A percentile compares a stretch with the other conserved stretches of the same genome.
Conservation (phyloP, 1,140 invertebrate genomes). For the Akabosia matsudoensis region DNA sequence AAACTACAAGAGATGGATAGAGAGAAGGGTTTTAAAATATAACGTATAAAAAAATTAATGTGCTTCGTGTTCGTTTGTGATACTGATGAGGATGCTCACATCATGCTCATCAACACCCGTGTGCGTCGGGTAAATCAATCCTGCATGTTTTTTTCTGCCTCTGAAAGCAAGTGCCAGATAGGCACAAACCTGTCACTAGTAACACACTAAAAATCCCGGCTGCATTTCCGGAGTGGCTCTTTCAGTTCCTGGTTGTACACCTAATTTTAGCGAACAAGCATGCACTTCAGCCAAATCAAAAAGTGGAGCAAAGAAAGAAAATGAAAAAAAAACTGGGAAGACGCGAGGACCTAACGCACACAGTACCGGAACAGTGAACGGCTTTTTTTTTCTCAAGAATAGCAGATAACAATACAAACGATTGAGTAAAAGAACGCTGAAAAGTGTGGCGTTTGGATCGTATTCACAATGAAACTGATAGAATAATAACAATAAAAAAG, state of each 20-base stretch:
- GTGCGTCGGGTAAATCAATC: background rate
- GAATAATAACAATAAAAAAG: background rate
- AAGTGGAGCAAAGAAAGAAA: constrained; percentile 17
- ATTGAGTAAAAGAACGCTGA: too few species aligned
- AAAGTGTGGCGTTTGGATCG: too few species aligned
- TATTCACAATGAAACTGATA: too few species aligned
- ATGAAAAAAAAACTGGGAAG: background rate
- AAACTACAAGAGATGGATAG: too few species aligned
- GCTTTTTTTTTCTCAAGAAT: too few species aligned
- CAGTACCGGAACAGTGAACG: too few species aligned
- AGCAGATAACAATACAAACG: too few species aligned
- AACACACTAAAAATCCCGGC: constrained; percentile 21
- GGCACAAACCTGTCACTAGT: background rate
- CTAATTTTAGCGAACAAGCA: constrained; percentile 22
- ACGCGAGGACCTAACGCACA: too few species aligned
- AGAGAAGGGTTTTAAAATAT: too few species aligned
- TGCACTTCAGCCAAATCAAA: constrained; percentile 14
- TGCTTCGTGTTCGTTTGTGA: background rate
- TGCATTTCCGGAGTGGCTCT: constrained; percentile 28
- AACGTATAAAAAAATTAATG: too few species aligned
- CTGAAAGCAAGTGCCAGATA: background rate
- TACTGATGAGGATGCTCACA: background rate
- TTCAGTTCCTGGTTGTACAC: constrained; percentile 14
- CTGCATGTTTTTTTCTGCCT: too few species aligned
- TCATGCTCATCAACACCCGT: background rate